phyloP scores from a whole-genome alignment of 2,888 invertebrate species.

The Synanthedon formicaeformis region DNA sequence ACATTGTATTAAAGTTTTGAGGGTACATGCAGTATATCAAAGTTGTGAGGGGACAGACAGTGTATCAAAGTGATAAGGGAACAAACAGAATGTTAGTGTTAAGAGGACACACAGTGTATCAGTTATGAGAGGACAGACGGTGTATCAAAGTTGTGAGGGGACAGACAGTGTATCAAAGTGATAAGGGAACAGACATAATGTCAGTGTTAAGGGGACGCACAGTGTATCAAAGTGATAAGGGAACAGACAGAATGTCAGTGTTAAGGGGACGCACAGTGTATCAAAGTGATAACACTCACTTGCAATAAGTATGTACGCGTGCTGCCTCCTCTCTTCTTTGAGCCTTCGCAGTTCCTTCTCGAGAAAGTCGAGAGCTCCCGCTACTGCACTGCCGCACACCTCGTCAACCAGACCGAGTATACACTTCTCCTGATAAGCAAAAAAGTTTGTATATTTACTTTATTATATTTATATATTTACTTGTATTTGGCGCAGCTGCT shows the following conservation, averaged over 20 bases:
- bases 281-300: conserved; percentile 19
- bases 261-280: neutral
- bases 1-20: too few species aligned
- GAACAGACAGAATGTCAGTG: too few species aligned
- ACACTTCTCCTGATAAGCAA: conserved; percentile 50
- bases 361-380: conserved; percentile 76
- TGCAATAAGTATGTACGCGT: conserved; percentile 82
- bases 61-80: too few species aligned
- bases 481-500: too few species aligned
- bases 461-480: too few species aligned
- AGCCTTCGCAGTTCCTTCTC: conserved; percentile 82
- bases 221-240: too few species aligned
- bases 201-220: too few species aligned
- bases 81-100: too few species aligned
- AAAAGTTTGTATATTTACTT: too few species aligned
- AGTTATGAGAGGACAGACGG: too few species aligned
- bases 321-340: conserved; percentile 81
- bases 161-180: conserved; percentile 37
- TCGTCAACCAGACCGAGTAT: conserved; percentile 74
- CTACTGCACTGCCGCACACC: conserved; percentile 79
- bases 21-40: too few species aligned
- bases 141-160: neutral
- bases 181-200: conserved; percentile 45
- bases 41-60: too few species aligned
- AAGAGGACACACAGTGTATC: neutral